These are phyloP conservation scores for Listronotus bonariensis DNA, from an alignment of 1,140 invertebrate genomes.

Conservation along the genomic window DNA sequence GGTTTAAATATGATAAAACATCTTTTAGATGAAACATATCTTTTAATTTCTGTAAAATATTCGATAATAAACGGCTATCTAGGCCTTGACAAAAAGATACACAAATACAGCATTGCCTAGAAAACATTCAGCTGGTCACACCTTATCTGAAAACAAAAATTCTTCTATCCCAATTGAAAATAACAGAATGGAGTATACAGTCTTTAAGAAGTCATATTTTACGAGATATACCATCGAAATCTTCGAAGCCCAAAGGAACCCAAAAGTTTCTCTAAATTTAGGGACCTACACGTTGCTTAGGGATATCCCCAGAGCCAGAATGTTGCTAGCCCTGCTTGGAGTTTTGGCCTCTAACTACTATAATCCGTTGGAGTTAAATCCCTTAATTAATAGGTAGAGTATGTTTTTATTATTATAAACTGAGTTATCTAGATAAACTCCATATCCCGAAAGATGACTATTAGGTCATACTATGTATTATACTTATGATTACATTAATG, in stretches of 20 bases:
- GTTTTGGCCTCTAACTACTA: constrained; percentile 73
- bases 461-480: no score
- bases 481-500: no score
- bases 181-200: constrained; percentile 74
- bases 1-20: constrained; percentile 74
- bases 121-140: constrained; percentile 74
- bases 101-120: constrained; percentile 65
- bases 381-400: constrained; percentile 69
- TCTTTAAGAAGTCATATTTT: constrained; percentile 66
- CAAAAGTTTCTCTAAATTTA: constrained; percentile 69
- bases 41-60: constrained; percentile 79
- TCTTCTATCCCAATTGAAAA: constrained; percentile 70
- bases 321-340: constrained; percentile 77
- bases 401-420: neutral
- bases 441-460: no score
- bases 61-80: constrained; percentile 80
- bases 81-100: constrained; percentile 60
- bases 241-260: constrained; percentile 53
- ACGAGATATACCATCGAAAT: constrained; percentile 61
- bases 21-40: constrained; percentile 68
- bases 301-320: constrained; percentile 72
- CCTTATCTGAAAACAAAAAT: constrained; percentile 77
- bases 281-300: constrained; percentile 75
- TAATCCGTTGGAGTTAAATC: constrained; percentile 79
- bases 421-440: no score